These are phyloP conservation scores for Rallus crepitans DNA, from an alignment of 2,797 vertebrate genomes.

Conservation along the genomic window DNA sequence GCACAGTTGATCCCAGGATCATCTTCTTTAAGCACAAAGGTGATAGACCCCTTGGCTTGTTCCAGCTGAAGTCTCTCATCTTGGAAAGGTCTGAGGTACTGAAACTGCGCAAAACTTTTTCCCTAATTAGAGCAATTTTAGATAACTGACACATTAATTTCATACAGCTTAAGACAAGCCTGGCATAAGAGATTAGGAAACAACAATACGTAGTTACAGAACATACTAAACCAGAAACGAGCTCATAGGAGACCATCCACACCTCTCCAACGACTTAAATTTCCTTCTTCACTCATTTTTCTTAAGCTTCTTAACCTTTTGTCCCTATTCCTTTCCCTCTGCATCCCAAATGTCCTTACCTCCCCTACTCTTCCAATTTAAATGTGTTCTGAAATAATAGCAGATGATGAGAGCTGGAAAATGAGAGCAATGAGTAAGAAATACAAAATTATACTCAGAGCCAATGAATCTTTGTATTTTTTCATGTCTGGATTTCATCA, in stretches of 20 bases:
- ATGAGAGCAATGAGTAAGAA: neutral
- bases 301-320: neutral
- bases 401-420: neutral
- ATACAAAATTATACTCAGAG: neutral
- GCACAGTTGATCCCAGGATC: neutral
- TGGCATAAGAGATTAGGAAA: neutral
- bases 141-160: neutral
- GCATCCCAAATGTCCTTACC: neutral
- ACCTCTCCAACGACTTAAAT: neutral
- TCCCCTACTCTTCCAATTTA: neutral
- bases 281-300: neutral
- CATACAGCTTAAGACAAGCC: neutral
- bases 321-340: neutral
- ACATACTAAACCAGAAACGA: neutral
- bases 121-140: neutral
- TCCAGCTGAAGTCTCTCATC: neutral
- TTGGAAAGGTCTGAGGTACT: neutral
- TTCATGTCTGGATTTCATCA: conserved; percentile 23
- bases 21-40: neutral
- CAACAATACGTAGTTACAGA: neutral
- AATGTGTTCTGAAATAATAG: neutral
- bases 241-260: neutral
- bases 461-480: neutral
- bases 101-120: neutral
- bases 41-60: neutral